Base-by-base conservation (phyloP, 2,797 vertebrate species). In the Artibeus lituratus region DNA sequence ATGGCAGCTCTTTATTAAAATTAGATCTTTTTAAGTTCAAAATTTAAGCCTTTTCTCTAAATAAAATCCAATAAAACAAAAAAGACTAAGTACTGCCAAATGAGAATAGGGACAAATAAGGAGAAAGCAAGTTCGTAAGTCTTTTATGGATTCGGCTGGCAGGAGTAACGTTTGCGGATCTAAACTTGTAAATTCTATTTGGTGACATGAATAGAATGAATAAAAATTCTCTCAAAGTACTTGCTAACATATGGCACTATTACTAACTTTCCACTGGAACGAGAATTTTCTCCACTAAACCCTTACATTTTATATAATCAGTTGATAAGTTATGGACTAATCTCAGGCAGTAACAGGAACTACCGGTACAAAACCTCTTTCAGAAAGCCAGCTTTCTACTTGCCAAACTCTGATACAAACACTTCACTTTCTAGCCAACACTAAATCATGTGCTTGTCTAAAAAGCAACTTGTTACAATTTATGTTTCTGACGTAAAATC, bases 31-130 rank as follows among this genome's bases (percentile, higher is more conserved):
- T 88, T 37, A 92, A 87, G 49, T 65, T 94, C 26, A 94, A 57
- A 92, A 94, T 73, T 67, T 90, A 85, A 70, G 29, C 62, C 42
- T 88, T 53, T 82, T 82, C 82, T 92, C 51, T 92, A 92, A 94
- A 37, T 87, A 87, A 93, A 88, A 88, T 39, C 29, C 51, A 84
- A 3, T 76, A 42, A 87, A 90, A 80, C 18, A 92, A 62, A 49
- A 37, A 39, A 78, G 9, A 81, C 5, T 62, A 92, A 78, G 39
- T 78, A 86, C 4, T 47, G 51, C 10, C 73, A 87, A 91, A 53
- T 80, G 55, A 87, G 32, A 95, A 92, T n/a, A 87, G 35, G 44
- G 44, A 35, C 39, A 73, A 39, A 53, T 7, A 85, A 70, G 88
- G 8, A 21, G 21, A 67, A 72, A 86, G 44, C 59, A 47, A 24